Evolutionary conservation across 2,113 vertebrate genomes (phyloP).

Genomic region (Aspidoscelis tigris): DNA sequence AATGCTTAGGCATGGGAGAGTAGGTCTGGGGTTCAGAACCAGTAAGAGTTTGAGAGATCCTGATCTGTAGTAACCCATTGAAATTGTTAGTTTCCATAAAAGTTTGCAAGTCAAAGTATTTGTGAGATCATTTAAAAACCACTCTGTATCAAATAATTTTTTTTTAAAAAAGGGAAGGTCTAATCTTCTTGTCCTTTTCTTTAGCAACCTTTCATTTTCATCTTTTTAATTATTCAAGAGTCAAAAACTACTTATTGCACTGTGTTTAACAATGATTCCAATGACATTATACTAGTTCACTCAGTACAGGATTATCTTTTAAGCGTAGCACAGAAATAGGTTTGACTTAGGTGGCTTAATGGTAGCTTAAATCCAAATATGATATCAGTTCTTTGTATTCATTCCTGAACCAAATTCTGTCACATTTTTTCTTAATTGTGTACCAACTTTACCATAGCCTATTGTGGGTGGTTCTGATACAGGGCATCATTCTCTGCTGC

Average conservation of each 20-base stretch:
- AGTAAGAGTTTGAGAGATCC: too few relatives aligned
- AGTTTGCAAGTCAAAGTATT: background rate
- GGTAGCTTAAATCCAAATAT: background rate
- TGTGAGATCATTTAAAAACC: background rate
- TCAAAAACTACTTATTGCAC: background rate
- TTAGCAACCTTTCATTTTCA: background rate
- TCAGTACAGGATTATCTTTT: background rate
- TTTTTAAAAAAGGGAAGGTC: background rate
- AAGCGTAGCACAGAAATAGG: background rate
- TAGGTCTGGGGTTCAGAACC: too few relatives aligned
- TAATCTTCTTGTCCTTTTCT: conserved; percentile 3
- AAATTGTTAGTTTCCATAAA: conserved; percentile 1
- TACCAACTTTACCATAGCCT: background rate
- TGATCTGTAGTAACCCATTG: background rate
- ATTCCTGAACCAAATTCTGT: background rate
- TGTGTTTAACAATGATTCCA: background rate
- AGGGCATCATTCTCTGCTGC: background rate
- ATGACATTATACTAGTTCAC: background rate
- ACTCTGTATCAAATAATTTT: background rate
- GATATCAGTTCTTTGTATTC: background rate
- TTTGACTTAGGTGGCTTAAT: background rate
- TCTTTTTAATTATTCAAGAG: background rate
- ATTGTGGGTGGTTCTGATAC: background rate
- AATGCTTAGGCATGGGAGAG: too few relatives aligned
- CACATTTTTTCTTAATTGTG: background rate